A percentile compares a stretch with the other conserved stretches of the same genome.
phyloP scores from a whole-genome alignment of 1,140 invertebrate genomes.

The honey bee (Apis mellifera) region Amel_HAv3.1 CM009935.2:13081001-13081500 shows the following conservation, averaged over 20 bases:
- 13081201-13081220: slow-evolving; percentile 79
- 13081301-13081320: neutral
- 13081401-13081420: slow-evolving; percentile 79
- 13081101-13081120: neutral
- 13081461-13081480: slow-evolving; percentile 67
- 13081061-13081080: no score
- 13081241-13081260: slow-evolving; percentile 74
- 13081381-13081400: slow-evolving; percentile 24
- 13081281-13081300: slow-evolving; percentile 40
- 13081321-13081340: no score
- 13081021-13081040: no score
- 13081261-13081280: slow-evolving; percentile 56
- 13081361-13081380: neutral
- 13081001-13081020: no score
- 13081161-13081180: slow-evolving; percentile 79
- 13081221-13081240: slow-evolving; percentile 80
- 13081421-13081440: slow-evolving; percentile 77
- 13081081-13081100: no score
- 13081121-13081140: slow-evolving; percentile 73
- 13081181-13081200: slow-evolving; percentile 74
- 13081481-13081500: slow-evolving; percentile 73
- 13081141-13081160: slow-evolving; percentile 76
- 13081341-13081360: slow-evolving; percentile 1
- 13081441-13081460: slow-evolving; percentile 72
- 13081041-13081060: no score